Evolutionary conservation across 2,113 vertebrate genomes (phyloP).

Genomic region (Strix uralensis): DNA sequence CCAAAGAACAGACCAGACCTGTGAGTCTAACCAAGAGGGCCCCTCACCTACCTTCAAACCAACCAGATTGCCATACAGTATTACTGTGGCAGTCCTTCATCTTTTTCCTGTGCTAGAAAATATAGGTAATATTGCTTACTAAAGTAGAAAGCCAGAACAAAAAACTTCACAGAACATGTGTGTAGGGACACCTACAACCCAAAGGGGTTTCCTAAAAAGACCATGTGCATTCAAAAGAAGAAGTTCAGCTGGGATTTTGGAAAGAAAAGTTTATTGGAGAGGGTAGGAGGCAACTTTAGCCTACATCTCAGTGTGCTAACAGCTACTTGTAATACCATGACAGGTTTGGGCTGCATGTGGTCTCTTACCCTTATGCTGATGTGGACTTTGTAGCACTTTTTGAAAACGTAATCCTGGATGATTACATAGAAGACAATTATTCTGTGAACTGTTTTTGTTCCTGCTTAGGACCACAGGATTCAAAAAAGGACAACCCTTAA

Average conservation of each 20-base stretch:
- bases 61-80: not conserved
- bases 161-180: not conserved
- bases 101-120: not conserved
- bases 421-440: not conserved
- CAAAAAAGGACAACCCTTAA: not conserved
- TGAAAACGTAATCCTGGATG: not conserved
- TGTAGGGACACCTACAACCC: not conserved
- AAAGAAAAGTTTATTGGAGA: not conserved
- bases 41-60: not conserved
- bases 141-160: not conserved
- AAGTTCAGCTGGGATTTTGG: not conserved
- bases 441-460: not conserved
- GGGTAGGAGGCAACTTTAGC: not conserved
- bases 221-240: not conserved
- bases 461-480: not conserved
- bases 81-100: not conserved
- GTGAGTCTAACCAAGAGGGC: not conserved
- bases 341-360: not conserved
- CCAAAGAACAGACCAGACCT: not conserved
- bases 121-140: not conserved
- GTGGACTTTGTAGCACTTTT: not conserved
- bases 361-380: not conserved
- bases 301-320: not conserved
- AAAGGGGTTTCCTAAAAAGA: not conserved
- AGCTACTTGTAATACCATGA: not conserved